Evolutionary conservation across 2,113 vertebrate species (phyloP).

Genomic region (Pterocles gutturalis): DNA sequence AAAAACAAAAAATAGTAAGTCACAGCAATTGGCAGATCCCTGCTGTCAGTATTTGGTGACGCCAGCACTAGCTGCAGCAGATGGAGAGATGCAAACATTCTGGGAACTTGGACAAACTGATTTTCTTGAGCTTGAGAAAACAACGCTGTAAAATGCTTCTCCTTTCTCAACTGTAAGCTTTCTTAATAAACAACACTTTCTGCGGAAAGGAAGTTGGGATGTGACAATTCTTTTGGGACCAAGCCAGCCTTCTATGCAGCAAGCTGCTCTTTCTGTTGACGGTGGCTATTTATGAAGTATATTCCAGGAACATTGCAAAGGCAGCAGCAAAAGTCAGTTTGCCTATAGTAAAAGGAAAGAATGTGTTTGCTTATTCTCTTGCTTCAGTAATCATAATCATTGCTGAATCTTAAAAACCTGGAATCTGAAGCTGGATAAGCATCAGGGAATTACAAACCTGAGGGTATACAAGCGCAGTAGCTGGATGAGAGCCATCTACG

Average conservation of each 20-base stretch:
- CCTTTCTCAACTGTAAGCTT: not conserved
- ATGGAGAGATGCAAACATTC: conserved; percentile 19
- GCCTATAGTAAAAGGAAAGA: not conserved
- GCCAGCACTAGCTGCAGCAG: conserved; percentile 10
- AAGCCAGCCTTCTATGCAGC: not conserved
- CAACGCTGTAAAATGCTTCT: not conserved
- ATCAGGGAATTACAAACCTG: not conserved
- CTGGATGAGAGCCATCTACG: not conserved
- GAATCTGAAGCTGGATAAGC: not conserved
- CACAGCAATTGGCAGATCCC: not conserved
- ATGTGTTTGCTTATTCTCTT: not conserved
- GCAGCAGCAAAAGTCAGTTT: not conserved
- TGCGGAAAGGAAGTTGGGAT: not conserved
- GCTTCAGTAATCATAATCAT: not conserved
- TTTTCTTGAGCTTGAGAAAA: conserved; percentile 8
- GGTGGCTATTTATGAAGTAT: not conserved
- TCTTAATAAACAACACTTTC: not conserved
- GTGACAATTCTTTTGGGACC: not conserved
- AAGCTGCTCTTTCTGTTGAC: not conserved
- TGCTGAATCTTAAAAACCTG: not conserved
- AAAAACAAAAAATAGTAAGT: conserved; percentile 27
- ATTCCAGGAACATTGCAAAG: not conserved
- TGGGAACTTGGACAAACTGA: not conserved
- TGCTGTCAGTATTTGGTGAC: not conserved
- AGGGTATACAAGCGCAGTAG: not conserved